Evolutionary conservation across 92 coral and sea anemone genomes (phyloP).

Genomic region (Zoanthus sansibaricus): DNA sequence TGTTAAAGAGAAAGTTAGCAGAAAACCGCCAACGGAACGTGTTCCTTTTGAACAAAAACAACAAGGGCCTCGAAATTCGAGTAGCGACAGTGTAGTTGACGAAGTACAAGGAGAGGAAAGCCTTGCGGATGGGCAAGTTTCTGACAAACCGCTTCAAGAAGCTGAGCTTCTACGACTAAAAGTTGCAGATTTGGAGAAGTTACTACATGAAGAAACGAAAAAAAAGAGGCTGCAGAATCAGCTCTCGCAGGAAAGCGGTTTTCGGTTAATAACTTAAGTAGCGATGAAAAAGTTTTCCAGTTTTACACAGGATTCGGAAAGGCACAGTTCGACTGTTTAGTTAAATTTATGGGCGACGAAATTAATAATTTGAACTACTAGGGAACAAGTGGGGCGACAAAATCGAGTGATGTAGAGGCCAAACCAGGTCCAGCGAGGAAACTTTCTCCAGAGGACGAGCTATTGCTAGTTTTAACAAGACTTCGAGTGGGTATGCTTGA

Average conservation of each 20-base stretch:
- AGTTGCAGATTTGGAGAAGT: slow-evolving; percentile 26
- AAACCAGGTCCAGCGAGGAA: slow-evolving; percentile 54
- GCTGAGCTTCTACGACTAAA: slow-evolving; percentile 1
- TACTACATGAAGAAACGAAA: slow-evolving; percentile 24
- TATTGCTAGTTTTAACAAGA: slow-evolving; percentile 53
- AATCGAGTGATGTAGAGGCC: slow-evolving; percentile 11
- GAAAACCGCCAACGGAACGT: slow-evolving; percentile 31
- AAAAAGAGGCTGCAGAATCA: slow-evolving; percentile 26
- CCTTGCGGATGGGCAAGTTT: background rate
- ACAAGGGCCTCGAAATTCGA: background rate
- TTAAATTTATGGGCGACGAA: slow-evolving; percentile 45
- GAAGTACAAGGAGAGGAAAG: slow-evolving; percentile 11
- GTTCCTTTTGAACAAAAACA: background rate
- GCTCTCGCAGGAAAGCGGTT: slow-evolving; percentile 53
- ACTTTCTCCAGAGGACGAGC: slow-evolving; percentile 54
- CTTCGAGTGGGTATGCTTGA: slow-evolving; percentile 54
- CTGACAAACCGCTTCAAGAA: slow-evolving; percentile 2
- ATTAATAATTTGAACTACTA: slow-evolving; percentile 44
- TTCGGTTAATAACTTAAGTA: slow-evolving; percentile 45
- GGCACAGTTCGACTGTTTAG: slow-evolving; percentile 54
- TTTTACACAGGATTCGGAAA: slow-evolving; percentile 58
- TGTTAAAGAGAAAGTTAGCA: slow-evolving; percentile 11
- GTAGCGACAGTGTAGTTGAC: slow-evolving; percentile 5
- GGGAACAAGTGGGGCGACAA: slow-evolving; percentile 55
- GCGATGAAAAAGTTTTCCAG: slow-evolving; percentile 50